Percentiles rank a stretch among this genome's conserved stretches.
Evolutionary conservation across 2,888 invertebrate species (phyloP).

Genomic region (Molorchus minor): DNA sequence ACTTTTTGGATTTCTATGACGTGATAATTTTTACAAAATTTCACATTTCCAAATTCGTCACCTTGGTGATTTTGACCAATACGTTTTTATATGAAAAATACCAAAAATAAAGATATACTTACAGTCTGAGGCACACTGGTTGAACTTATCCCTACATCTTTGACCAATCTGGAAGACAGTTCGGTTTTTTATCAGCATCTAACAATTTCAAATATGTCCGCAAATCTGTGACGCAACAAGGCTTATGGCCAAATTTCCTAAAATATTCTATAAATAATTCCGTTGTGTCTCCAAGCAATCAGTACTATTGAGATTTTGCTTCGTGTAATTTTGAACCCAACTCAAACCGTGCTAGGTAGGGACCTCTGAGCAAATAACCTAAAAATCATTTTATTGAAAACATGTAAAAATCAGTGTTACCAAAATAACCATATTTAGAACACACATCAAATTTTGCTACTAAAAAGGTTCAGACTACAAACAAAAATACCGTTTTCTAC

Average conservation of each 20-base stretch:
- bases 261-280: conserved; percentile 83
- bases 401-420: background rate
- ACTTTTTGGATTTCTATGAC: too few species aligned
- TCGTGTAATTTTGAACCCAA: conserved; percentile 71
- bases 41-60: too few species aligned
- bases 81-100: background rate
- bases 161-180: conserved; percentile 68
- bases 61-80: background rate
- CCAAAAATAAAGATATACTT: conserved; percentile 53
- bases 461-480: too few species aligned
- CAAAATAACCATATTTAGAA: too few species aligned
- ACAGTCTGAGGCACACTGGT: conserved; percentile 72
- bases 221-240: conserved; percentile 87
- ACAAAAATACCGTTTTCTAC: conserved; percentile 53
- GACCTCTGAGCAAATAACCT: conserved; percentile 74
- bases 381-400: conserved; percentile 23
- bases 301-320: conserved; percentile 65
- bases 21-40: too few species aligned
- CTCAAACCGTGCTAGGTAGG: conserved; percentile 85
- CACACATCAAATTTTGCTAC: conserved; percentile 4
- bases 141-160: conserved; percentile 72
- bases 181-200: conserved; percentile 69
- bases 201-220: conserved; percentile 77
- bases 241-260: conserved; percentile 82
- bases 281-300: conserved; percentile 71